phyloP scores from a whole-genome alignment of 1,140 invertebrate species.

The Gonatopus flavifemur region DNA sequence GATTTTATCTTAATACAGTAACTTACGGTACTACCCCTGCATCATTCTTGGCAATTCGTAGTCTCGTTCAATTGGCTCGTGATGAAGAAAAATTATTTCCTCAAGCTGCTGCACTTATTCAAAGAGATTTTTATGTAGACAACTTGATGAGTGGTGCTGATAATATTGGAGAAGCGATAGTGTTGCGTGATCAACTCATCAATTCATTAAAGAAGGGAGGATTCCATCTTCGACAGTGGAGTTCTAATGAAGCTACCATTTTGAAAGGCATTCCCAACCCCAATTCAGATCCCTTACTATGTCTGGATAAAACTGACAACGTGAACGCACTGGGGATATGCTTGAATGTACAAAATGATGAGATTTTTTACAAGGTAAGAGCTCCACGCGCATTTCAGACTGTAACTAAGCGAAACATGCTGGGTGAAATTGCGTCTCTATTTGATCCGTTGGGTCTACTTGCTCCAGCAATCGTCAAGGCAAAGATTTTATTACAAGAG shows the following conservation, averaged over 20 bases:
- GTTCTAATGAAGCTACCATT: constrained; percentile 39
- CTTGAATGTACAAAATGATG: no score
- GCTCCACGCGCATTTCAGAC: no score
- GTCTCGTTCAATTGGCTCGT: constrained; percentile 11
- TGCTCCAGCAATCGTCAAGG: no score
- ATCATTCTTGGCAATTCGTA: not conserved
- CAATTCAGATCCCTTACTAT: no score
- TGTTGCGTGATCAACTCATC: constrained; percentile 15
- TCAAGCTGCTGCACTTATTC: not conserved
- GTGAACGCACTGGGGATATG: no score
- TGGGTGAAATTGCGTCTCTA: no score
- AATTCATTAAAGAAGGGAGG: constrained; percentile 32
- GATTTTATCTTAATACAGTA: not conserved
- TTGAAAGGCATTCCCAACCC: no score
- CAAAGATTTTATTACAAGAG: no score
- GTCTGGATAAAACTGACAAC: no score
- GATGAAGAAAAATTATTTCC: not conserved
- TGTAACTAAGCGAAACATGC: no score
- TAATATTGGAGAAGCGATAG: not conserved
- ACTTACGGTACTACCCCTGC: not conserved
- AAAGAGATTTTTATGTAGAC: constrained; percentile 37
- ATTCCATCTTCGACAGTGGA: constrained; percentile 41
- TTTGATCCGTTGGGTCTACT: no score
- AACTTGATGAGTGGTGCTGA: constrained; percentile 22
- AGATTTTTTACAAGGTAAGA: no score